Percentiles rank a stretch among this genome's conserved stretches.
Conservation (phyloP, 2,888 invertebrate genomes). For the Prenolepis imparis region DNA sequence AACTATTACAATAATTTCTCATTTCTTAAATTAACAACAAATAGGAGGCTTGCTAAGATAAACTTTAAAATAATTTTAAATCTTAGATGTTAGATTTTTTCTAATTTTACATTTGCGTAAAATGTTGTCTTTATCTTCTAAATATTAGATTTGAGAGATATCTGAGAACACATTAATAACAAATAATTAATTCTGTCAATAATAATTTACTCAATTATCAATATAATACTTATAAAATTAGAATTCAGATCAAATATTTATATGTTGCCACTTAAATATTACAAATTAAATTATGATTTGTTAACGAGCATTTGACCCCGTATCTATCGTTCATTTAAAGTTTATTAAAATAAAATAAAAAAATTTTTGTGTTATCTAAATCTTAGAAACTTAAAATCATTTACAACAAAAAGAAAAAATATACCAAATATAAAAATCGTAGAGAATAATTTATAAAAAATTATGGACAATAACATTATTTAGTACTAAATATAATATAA, state of each 20-base stretch:
- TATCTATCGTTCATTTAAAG: background rate
- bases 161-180: background rate
- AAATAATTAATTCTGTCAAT: conserved; percentile 1
- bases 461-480: background rate
- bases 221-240: background rate
- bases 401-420: background rate
- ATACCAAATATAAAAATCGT: background rate
- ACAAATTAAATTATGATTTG: conserved; percentile 14
- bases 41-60: background rate
- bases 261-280: background rate
- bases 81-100: background rate
- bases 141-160: background rate
- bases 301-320: background rate
- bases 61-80: background rate
- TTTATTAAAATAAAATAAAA: background rate
- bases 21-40: background rate
- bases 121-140: background rate
- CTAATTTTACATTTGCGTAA: background rate
- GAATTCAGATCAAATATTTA: background rate
- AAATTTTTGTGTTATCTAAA: background rate
- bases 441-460: background rate
- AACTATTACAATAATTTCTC: background rate
- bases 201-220: conserved; percentile 1
- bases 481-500: background rate
- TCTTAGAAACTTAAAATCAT: background rate